Evolutionary conservation across 37 sponge, comb jelly and placozoan species (phyloP).

Genomic region (Haliclona indistincta): DNA sequence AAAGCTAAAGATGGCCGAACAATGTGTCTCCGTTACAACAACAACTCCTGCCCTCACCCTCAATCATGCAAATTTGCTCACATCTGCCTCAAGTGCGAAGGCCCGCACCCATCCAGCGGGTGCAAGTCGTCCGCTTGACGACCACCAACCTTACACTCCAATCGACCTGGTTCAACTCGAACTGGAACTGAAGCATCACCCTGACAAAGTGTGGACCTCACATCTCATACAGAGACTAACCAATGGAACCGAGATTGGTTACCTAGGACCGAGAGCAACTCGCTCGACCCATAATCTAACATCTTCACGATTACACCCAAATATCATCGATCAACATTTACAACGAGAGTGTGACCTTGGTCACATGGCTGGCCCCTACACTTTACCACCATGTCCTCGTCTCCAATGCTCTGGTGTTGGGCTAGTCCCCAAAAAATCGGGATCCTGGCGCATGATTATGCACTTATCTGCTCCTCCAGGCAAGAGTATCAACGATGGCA

Average conservation of each 20-base stretch:
- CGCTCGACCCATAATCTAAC: constrained; percentile 12
- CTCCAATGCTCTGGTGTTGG: background rate
- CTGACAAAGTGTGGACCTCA: background rate
- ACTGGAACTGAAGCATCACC: too few relatives aligned
- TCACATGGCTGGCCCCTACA: background rate
- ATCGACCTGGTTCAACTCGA: background rate
- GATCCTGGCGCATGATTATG: constrained; percentile 20
- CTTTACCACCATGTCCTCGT: background rate
- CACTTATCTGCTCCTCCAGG: constrained; percentile 28
- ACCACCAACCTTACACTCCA: background rate
- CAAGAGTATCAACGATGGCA: constrained; percentile 29
- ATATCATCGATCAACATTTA: constrained; percentile 8
- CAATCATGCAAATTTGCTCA: too few relatives aligned
- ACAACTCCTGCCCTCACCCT: too few relatives aligned
- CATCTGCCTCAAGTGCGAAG: background rate
- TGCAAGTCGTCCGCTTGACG: background rate
- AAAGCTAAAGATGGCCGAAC: too few relatives aligned
- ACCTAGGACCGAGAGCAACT: background rate
- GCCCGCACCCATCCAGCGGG: background rate
- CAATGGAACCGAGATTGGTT: background rate
- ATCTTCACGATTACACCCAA: constrained; percentile 11
- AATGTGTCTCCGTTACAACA: too few relatives aligned
- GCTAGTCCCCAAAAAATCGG: background rate
- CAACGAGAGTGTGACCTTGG: background rate
- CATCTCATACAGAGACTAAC: background rate